Conservation (phyloP, 2,888 invertebrate species). For the Caenorhabditis macrosperma region DNA sequence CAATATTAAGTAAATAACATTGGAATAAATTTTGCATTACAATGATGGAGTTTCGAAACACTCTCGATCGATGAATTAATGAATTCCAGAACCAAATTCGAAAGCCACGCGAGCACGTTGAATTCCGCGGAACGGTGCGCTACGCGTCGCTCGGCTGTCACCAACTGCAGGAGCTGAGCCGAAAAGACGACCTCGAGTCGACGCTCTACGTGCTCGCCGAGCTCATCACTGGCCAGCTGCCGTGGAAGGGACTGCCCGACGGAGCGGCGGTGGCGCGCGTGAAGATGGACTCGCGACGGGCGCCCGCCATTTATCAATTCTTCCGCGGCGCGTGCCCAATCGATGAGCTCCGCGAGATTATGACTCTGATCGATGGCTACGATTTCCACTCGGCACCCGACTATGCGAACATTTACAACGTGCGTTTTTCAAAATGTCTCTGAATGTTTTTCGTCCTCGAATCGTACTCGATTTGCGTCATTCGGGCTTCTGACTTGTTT, state of each 20-base stretch:
- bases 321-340: constrained; percentile 34
- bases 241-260: constrained; percentile 57
- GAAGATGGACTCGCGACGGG: constrained; percentile 14
- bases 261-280: constrained; percentile 21
- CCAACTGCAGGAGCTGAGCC: constrained; percentile 30
- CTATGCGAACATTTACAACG: constrained; percentile 36
- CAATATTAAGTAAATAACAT: no score
- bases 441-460: no score
- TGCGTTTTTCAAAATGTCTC: no score
- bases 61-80: no score
- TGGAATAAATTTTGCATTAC: no score
- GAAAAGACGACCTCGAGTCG: constrained; percentile 57
- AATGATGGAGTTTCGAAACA: no score
- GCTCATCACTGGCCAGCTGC: constrained; percentile 52
- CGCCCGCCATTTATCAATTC: constrained; percentile 25
- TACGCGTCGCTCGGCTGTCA: constrained; percentile 50
- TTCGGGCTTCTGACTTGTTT: not conserved
- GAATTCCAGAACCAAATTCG: constrained; percentile 53
- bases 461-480: constrained; percentile 42
- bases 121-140: constrained; percentile 58
- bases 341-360: constrained; percentile 46
- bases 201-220: constrained; percentile 50
- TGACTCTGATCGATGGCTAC: constrained; percentile 40
- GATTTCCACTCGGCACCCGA: constrained; percentile 34
- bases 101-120: constrained; percentile 43